Conservation (phyloP, 1,140 invertebrate genomes). For the Prorops nasuta region DNA sequence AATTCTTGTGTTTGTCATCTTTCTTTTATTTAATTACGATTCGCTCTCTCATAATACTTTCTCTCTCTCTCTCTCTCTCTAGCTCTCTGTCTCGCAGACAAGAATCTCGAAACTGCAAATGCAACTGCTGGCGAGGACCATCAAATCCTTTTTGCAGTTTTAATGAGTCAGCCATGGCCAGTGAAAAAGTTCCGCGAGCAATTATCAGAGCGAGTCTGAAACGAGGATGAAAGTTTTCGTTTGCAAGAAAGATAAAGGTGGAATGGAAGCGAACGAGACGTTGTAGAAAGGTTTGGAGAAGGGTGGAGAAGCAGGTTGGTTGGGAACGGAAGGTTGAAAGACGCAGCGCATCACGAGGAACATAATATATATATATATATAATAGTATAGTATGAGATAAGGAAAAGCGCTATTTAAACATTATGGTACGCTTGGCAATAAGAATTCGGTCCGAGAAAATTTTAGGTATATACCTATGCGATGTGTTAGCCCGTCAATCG, state of each 20-base stretch:
- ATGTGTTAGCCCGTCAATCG: slow-evolving; percentile 49
- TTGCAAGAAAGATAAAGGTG: background rate
- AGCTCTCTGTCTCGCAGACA: no score
- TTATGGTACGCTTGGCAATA: no score
- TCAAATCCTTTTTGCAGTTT: slow-evolving; percentile 16
- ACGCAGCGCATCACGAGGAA: slow-evolving; percentile 16
- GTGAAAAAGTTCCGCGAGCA: slow-evolving; percentile 16
- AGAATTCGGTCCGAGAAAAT: no score
- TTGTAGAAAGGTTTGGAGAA: background rate
- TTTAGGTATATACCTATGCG: no score
- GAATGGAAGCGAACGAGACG: background rate
- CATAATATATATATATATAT: no score
- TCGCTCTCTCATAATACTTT: no score
- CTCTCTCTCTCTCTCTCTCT: no score
- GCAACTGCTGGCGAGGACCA: slow-evolving; percentile 3
- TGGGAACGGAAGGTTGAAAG: slow-evolving; percentile 13
- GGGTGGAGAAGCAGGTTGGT: background rate
- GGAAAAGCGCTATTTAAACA: no score
- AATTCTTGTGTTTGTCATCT: background rate
- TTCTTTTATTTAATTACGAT: no score
- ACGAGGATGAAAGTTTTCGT: no score
- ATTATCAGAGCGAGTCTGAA: no score
- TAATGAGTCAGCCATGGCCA: slow-evolving; percentile 27
- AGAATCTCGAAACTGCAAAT: background rate
- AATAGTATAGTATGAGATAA: no score